Evolutionary conservation across 2,797 vertebrate species (phyloP).

Genomic region (Pseudomugil gertrudae): DNA sequence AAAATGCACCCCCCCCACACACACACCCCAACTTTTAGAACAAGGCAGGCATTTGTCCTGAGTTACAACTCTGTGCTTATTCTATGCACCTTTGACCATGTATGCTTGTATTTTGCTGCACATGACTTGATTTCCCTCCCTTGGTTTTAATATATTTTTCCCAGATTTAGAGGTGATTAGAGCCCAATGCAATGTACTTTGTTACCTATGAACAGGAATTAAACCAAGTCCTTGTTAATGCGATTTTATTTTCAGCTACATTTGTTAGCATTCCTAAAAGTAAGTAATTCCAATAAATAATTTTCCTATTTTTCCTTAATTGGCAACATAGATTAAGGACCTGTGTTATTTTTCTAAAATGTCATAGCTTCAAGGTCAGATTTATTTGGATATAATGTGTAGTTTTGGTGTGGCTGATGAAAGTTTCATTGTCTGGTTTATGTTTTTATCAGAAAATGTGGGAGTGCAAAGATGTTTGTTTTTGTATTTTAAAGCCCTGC

Average conservation of each 20-base stretch:
- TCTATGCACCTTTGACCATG: constrained; percentile 14
- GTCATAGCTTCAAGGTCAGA: constrained; percentile 7
- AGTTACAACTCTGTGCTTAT: constrained; percentile 11
- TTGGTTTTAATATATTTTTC: constrained; percentile 43
- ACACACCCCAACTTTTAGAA: constrained; percentile 30
- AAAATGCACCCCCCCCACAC: constrained; percentile 1
- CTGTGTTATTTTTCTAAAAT: constrained; percentile 11
- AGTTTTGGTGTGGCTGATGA: constrained; percentile 3
- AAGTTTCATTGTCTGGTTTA: constrained; percentile 3
- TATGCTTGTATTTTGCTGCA: constrained; percentile 25
- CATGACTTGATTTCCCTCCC: constrained; percentile 43
- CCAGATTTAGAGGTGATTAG: constrained; percentile 32
- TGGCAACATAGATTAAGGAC: constrained; percentile 5
- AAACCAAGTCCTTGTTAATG: constrained; percentile 55
- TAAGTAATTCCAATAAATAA: constrained; percentile 40
- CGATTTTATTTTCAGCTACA: constrained; percentile 31
- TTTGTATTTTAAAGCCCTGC: neutral
- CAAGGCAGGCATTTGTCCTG: constrained; percentile 40
- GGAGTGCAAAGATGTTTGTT: neutral
- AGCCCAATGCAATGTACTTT: constrained; percentile 45
- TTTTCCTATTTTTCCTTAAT: constrained; percentile 23
- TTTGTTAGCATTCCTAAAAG: constrained; percentile 59
- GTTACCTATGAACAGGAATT: constrained; percentile 46
- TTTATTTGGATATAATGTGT: constrained; percentile 19
- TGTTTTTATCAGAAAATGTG: constrained; percentile 11